Evolutionary conservation across 2,797 vertebrate genomes (phyloP), one percentile per base, ranked within the genome.

Genomic region (Allobates femoralis): DNA sequence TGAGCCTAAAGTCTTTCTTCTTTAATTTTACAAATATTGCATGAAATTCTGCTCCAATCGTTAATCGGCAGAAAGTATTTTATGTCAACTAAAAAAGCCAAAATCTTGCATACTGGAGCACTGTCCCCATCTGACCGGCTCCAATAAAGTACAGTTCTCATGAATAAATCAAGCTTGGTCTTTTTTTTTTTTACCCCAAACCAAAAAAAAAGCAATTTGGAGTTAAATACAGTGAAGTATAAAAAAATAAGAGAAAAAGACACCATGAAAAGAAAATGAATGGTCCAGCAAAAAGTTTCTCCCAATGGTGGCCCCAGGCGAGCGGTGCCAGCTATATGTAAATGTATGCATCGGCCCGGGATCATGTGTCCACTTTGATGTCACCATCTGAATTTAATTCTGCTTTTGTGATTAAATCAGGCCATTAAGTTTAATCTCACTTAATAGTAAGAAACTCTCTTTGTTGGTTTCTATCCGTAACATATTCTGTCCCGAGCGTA

Each of bases 301-400:
- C 95, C 96, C 91, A 94, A 46, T 94, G 93, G 87, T 95, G 91
- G 87, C 69, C 88, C 86, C 73, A 92, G 92, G 93, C 92, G 92
- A 95, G 94, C 95, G 95, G 95, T 95, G 95, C 94, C 98, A 99
- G 97, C 97, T 99, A 97, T 98, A 99, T 99, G 98, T 97, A 98
- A 99, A 99, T 99, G 95, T 92, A 94, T 94, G 93, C 93, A 75
- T 92, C 93, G 94, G 94, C 94, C 96, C 94, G 93, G 92, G 94
- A 93, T 91, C 92, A 90, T 93, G 91, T 93, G 92, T 95, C 94
- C 91, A 95, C 96, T 99, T 98, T 99, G 97, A 99, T 98, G 95
- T 96, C 90, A 95, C 94, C 94, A 94, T 94, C 96, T 95, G 94
- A 95, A 96, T 96, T 95, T 92, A 94, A 92, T 94, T 94, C 94